phyloP scores from a whole-genome alignment of 2,888 invertebrate genomes.

The Watsonalla binaria region DNA sequence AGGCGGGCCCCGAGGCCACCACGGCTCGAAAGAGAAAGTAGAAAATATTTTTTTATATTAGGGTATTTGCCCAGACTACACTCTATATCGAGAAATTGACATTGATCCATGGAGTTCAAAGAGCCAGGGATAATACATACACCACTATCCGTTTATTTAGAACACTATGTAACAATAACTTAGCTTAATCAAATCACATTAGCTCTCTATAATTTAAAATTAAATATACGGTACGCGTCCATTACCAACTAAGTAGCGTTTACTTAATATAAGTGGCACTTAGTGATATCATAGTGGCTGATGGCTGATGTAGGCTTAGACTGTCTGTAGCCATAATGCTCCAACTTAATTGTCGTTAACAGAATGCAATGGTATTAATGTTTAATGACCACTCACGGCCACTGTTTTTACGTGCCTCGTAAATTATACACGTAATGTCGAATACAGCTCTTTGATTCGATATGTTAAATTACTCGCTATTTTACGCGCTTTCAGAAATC shows the following conservation, averaged over 20 bases:
- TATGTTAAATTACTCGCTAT: not conserved
- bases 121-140: too few species aligned
- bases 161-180: not conserved
- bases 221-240: conserved; percentile 37
- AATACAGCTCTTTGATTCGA: not conserved
- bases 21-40: too few species aligned
- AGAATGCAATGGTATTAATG: conserved; percentile 36
- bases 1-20: too few species aligned
- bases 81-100: too few species aligned
- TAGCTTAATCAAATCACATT: conserved; percentile 3
- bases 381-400: conserved; percentile 28
- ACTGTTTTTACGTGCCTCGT: conserved; percentile 1
- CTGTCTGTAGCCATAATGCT: conserved; percentile 26
- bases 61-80: too few species aligned
- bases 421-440: not conserved
- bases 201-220: conserved; percentile 38
- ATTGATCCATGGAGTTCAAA: too few species aligned
- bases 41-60: too few species aligned
- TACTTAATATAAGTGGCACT: conserved; percentile 62
- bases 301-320: not conserved
- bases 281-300: conserved; percentile 43
- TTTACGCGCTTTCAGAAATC: too few species aligned
- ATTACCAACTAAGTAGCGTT: conserved; percentile 51
- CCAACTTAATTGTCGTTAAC: conserved; percentile 29
- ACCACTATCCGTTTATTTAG: too few species aligned